Conservation (phyloP, 1,140 invertebrate genomes). For the Drosophila truncata region DNA sequence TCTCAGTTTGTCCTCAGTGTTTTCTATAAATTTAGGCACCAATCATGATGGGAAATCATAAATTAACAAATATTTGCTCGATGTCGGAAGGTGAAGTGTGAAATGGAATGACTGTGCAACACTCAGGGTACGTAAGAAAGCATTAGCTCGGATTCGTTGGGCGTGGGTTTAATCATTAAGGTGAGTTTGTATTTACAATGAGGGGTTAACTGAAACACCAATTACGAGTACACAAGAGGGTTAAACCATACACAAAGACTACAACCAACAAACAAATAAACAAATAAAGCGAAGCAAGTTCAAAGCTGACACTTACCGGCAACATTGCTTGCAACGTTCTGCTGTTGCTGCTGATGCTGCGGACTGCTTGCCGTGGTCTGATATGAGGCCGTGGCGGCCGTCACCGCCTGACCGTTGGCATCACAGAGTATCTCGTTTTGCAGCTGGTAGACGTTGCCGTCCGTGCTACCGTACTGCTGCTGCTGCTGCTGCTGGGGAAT, state of each 20-base stretch:
- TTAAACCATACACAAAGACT: conserved; percentile 59
- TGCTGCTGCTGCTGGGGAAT: conserved; percentile 77
- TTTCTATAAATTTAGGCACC: conserved; percentile 32
- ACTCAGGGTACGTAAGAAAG: conserved; percentile 27
- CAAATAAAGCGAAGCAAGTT: conserved; percentile 35
- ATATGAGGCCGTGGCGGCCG: conserved; percentile 68
- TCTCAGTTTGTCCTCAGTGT: conserved; percentile 17
- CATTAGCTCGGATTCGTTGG: conserved; percentile 26
- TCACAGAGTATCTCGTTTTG: conserved; percentile 83
- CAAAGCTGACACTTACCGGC: conserved; percentile 68
- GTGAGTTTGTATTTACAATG: conserved; percentile 36
- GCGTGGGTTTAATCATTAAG: conserved; percentile 22
- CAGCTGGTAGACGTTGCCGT: conserved; percentile 78
- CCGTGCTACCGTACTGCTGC: conserved; percentile 65
- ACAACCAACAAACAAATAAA: conserved; percentile 62
- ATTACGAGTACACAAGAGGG: conserved; percentile 56
- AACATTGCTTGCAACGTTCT: conserved; percentile 65
- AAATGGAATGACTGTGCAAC: conserved; percentile 22
- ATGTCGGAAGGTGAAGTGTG: neutral
- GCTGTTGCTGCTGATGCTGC: conserved; percentile 61
- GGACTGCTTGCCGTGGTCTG: conserved; percentile 68
- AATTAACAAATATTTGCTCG: conserved; percentile 9
- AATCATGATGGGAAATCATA: conserved; percentile 11
- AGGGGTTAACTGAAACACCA: conserved; percentile 48
- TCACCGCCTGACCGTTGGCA: conserved; percentile 69